Evolutionary conservation across 2,113 vertebrate species (phyloP), one percentile per base, ranked within the genome.

Genomic region (Phoenicopterus ruber): DNA sequence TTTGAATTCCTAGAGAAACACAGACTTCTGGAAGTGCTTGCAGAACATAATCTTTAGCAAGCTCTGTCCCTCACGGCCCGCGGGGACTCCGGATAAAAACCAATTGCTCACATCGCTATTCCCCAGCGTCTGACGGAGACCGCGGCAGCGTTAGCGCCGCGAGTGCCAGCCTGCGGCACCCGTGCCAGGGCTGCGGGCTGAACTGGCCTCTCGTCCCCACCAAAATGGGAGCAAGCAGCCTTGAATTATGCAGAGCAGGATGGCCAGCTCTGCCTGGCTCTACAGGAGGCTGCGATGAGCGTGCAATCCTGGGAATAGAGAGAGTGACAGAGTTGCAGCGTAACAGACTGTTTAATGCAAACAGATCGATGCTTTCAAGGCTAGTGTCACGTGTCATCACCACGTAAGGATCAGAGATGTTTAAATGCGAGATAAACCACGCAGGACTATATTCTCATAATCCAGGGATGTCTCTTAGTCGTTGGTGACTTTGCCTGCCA

Each of bases 21-120:
- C 21, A 71, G 66, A 91, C 44, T 87, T 82, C 83, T 92, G n/a
- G 93, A 88, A 86, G 18, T 15, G 26, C 36, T 82, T 83, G 54
- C 69, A 89, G 87, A 96, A 94, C 82, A 85, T 59, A 85, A 77
- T 50, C 58, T 66, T 85, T 32, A 90, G 59, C 79, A 91, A 93
- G 42, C 49, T 80, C 63, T 82, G 79, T 83, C 83, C 46, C 50
- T 90, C 59, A 70, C 20, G 55, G 50, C 73, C 50, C 0, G 0
- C 4, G 10, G 66, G n/a, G 83, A 71, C 66, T 92, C 20, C 70
- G 72, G 74, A 93, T 77, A 80, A 84, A 86, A 81, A 78, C 1
- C 42, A 94, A 29, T 57, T 65, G 66, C 61, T 88, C 49, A 32
- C 52, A 44, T 74, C 81, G 71, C 62, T 91, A 3, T 78, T 92